Evolutionary conservation across 2,113 vertebrate species (phyloP), one percentile per base, ranked within the genome.

Genomic region (Colius striatus): DNA sequence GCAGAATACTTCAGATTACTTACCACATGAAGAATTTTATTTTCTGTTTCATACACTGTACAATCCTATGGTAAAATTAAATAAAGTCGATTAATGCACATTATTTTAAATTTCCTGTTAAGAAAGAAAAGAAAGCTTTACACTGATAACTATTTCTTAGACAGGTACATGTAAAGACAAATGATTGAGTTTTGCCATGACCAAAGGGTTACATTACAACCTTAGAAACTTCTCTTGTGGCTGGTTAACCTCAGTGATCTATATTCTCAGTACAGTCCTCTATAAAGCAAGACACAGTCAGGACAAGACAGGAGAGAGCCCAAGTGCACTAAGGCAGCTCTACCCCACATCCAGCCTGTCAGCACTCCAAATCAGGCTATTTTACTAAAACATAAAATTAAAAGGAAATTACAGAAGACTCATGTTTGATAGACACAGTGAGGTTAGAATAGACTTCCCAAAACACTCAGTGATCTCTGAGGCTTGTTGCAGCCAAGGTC

Each of bases 11-110:
- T 63, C 11, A 20, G 45, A 68, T 19, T 92, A 98, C 98, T 98
- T 97, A 99, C 98, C 98, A 99, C 98, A 43, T 99, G 98, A 78
- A 99, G 98, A 91, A 99, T 99, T 97, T 99, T 99, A 80, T 99
- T 99, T 98, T 99, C 98, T 70, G 98, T 99, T 98, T 99, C 98
- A 71, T 99, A 99, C 91, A 99, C 98, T 15, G 98, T 99, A 97
- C 98, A 99, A 96, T 99, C 98, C 98, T 99, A 95, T 53, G 61
- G 80, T 76, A 91, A 68, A 85, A 95, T 5, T 71, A 84, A 85
- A 41, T 11, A 79, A 6, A 58, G 19, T 6, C 30, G 57, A 61
- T 85, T 53, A 70, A 36, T 53, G 10, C 21, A 87, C 6, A 19
- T 55, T 43, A 58, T 43, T 57, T 63, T 36, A 16, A 20, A 65